Conservation (phyloP, 2,797 vertebrate species). For the Onychomys leucogaster region DNA sequence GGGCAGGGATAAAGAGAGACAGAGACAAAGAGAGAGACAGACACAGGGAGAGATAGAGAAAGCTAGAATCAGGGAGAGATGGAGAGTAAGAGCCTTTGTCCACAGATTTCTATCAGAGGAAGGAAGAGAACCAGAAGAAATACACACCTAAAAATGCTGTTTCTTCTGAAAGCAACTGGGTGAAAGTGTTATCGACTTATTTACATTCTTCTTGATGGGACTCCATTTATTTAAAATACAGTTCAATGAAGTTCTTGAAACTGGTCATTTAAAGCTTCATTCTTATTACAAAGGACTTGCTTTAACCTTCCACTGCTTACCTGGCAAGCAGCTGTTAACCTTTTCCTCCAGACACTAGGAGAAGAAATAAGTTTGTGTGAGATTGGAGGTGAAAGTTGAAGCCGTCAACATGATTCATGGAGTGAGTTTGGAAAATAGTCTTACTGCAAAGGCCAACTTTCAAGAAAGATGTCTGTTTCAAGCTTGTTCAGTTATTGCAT, state of each 20-base stretch:
- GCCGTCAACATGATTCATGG: neutral
- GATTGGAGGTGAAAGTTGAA: neutral
- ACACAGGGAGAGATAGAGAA: neutral
- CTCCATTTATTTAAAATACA: neutral
- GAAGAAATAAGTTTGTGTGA: constrained; percentile 9
- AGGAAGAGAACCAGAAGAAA: neutral
- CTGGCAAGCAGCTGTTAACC: neutral
- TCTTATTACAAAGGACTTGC: neutral
- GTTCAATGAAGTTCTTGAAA: neutral
- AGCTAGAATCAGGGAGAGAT: neutral
- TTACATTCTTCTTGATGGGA: constrained; percentile 23
- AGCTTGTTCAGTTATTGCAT: neutral
- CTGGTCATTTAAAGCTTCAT: neutral
- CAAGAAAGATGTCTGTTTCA: neutral
- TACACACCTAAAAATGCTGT: neutral
- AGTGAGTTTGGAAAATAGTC: neutral
- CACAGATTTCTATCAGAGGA: neutral
- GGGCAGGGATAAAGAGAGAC: neutral
- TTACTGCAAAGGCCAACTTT: neutral
- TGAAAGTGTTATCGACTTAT: neutral
- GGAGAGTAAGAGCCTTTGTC: neutral
- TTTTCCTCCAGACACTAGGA: neutral
- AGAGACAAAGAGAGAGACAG: neutral
- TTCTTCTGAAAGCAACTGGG: neutral
- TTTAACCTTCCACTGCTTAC: neutral